Evolutionary conservation across 2,888 invertebrate species (phyloP), one percentile per base, ranked within the genome.

Genomic region (Spicauda simplicius): DNA sequence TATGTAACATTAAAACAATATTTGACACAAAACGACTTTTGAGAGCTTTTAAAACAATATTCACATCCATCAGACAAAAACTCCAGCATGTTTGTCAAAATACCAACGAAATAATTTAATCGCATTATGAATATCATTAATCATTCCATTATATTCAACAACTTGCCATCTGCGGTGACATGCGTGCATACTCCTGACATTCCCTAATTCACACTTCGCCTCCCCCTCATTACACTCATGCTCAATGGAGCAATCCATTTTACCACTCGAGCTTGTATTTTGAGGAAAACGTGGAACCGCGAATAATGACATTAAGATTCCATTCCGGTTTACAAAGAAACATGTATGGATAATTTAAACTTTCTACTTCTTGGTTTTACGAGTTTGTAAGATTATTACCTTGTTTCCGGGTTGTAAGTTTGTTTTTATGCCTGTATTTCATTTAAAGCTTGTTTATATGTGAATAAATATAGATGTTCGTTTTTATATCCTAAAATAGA

Each of bases 251-350:
- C 50, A 50, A 50, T 50, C 50, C 50, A 10, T 50, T 50, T n/a
- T n/a, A 18, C 18, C 45, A 45, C 45, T 50, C 10, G 6, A 33
- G 18, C 18, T 11, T 50, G 50, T 50, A 18, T 50, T n/a, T 16
- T 10, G 14, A 45, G 20, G n/a, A 19, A 45, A 58, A 58, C 57
- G 57, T 14, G 18, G 41, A 58, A 4, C 41, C 10, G 10, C 45
- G 45, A n/a, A 8, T 57, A 58, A 58, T 45, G 57, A 58, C 57
- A 58, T 58, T 58, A 58, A 20, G 19, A 58, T 58, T 58, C 41
- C 19, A 45, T 58, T 45, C 57, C 57, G 20, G 41, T 45, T 45
- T 58, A 20, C 19, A n/a, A n/a, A 45, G n/a, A 14, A 45, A n/a
- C 45, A n/a, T 45, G 5, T 7, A n/a, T 14, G 41, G 41, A 41